These are phyloP conservation scores for Dascyllus trimaculatus DNA, from an alignment of 2,113 vertebrate genomes.

Conservation along the genomic window DNA sequence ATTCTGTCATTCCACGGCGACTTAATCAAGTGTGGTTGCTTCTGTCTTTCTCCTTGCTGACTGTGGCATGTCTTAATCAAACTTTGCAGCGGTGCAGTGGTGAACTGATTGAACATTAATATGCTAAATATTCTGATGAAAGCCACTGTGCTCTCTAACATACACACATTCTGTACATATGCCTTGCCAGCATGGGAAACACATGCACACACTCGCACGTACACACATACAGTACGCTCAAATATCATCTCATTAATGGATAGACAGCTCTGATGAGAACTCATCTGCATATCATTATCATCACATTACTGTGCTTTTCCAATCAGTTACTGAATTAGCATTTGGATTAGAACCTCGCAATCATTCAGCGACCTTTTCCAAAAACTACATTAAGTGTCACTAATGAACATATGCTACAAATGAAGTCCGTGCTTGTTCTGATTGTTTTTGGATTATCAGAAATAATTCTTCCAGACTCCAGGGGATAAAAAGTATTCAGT, in stretches of 20 bases:
- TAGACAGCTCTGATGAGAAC: conserved; percentile 72
- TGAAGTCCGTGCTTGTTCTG: conserved; percentile 47
- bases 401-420: conserved; percentile 63
- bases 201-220: conserved; percentile 18
- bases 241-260: conserved; percentile 71
- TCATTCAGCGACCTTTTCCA: conserved; percentile 71
- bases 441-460: conserved; percentile 53
- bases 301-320: conserved; percentile 71
- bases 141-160: conserved; percentile 32
- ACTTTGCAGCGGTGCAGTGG: conserved; percentile 46
- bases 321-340: conserved; percentile 76
- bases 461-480: conserved; percentile 7
- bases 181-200: conserved; percentile 4
- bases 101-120: conserved; percentile 70
- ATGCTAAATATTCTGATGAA: conserved; percentile 67
- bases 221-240: conserved; percentile 39
- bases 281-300: conserved; percentile 79
- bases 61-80: conserved; percentile 56
- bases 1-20: conserved; percentile 6
- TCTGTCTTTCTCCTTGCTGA: conserved; percentile 33
- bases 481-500: background rate
- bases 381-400: conserved; percentile 59
- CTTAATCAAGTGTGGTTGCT: conserved; percentile 40
- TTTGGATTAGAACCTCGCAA: conserved; percentile 70
- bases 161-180: conserved; percentile 35